Evolutionary conservation across 2,113 vertebrate genomes (phyloP), one percentile per base, ranked within the genome.

Genomic region (Melanostigma gelatinosum): DNA sequence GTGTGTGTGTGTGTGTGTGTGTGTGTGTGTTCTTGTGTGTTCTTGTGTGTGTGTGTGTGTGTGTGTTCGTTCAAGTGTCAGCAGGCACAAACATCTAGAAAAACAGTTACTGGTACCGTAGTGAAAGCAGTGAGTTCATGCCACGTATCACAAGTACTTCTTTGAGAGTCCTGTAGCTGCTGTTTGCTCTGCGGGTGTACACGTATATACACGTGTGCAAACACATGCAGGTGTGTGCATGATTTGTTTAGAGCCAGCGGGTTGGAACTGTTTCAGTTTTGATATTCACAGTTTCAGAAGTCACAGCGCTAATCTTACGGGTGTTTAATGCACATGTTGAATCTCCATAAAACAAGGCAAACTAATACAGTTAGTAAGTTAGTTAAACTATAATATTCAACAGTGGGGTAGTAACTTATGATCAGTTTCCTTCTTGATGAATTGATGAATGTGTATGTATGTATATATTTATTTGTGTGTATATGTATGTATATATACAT

Each of bases 211-310:
- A 8, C 3, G 11, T 13, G 52, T 34, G 12, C 72, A 63, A 20
- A 54, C 55, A 72, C 55, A 73, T 6, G 22, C 77, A 87, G 81
- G 69, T 80, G 72, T 15, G 29, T 11, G 13, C 22, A 72, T 29
- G 24, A 65, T 83, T 80, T 77, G 63, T 63, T 68, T 58, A 54
- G 48, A 54, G 62, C 24, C 48, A 55, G 1, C 27, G 61, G 24
- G 8, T 18, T 80, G 72, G 80, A 83, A 80, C 46, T 2, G 12
- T 79, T 76, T 76, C 52, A 36, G 55, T 72, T 72, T 50, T 52
- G 27, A 63, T 16, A 8, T 13, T 61, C 15, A 44, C 16, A 63
- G 54, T 75, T 76, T 86, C 72, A 68, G 60, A 58, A 75, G 40
- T 65, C n/a, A 8, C 9, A 22, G 6, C n/a, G 46, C 22, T 55